Base-by-base conservation (phyloP, 1,140 invertebrate species). In the Drosophila sechellia region DNA sequence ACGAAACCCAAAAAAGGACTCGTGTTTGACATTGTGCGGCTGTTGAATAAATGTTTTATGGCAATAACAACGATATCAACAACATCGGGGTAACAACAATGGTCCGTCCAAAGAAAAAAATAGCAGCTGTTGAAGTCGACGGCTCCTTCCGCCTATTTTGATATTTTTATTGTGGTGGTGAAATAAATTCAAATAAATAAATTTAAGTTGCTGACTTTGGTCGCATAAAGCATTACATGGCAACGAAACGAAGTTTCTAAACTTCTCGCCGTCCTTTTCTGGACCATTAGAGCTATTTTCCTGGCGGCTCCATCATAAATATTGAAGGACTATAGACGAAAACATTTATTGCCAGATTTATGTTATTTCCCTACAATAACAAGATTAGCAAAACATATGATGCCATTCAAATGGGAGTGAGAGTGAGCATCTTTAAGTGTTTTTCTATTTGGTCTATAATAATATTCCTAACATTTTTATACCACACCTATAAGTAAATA, bases 151-250 rank as follows among this genome's bases (percentile, higher is more conserved):
- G 25, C 49, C 56, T 75, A 57, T 81, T 87, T 72, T 87, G 75
- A 79, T 81, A 69, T 76, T 87, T 83, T 87, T 79, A 87, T 86
- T 81, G 81, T 78, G 75, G 79, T 79, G 84, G 79, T 64, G 66
- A 72, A 87, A 87, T 87, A 87, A 83, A 87, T 89, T 83, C 84
- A 83, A 70, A 87, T 87, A 87, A 87, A 87, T 87, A 89, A 66
- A 87, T 83, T 89, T 83, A 83, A 87, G 83, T 72, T 87, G 54
- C 74, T 81, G 79, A 80, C 68, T 84, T 73, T 68, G 57, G 65
- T 42, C 43, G 39, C 40, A 66, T 72, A 63, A 57, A 68, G 42
- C 50, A 42, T 50, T 39, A 59, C 34, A 50, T 45, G 55, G 55
- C 37, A 69, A 45, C 70, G 52, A n/a, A n/a, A 27, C 22, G 45